Evolutionary conservation across 2,113 vertebrate species (phyloP), one percentile per base, ranked within the genome.

Genomic region (Epinephelus lanceolatus): DNA sequence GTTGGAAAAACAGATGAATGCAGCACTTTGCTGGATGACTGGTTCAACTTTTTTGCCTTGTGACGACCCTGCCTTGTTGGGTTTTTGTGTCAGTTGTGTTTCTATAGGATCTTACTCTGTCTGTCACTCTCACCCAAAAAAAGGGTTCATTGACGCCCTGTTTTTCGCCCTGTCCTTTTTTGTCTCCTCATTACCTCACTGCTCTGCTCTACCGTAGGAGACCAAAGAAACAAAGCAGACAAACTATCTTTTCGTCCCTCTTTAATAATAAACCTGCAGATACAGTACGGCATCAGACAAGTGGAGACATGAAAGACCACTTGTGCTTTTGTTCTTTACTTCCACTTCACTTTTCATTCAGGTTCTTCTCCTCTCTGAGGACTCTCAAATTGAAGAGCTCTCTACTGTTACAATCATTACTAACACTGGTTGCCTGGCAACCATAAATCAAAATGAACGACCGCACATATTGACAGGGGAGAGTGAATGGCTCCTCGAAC

Each of bases 151-250:
- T 27, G 27, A 27, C 3, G 3, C 27, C 27, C 27, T 27, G 27
- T 27, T 27, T 27, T 27, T 27, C 27, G 17, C 42, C n/a, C 40
- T 1, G 10, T 66, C 55, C 62, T 79, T 47, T 47, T 63, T 11
- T n/a, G 18, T 23, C 62, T 49, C 69, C 23, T 37, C 65, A 2
- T 65, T 45, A 60, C 62, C 56, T 53, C 70, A 8, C 47, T 11
- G 42, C 23, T 25, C 13, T 25, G 56, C 7, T 60, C 59, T 19
- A 27, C 69, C 60, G 52, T 27, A 30, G 6, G 63, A 47, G 1
- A 61, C 27, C 7, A 11, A 49, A 47, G 65, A 40, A 19, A 81
- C 68, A 33, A 59, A 77, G 37, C n/a, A 5, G 59, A 75, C 59
- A 19, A 37, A 37, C 10, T 0, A 4, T 49, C 57, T 33, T 51